Conservation (phyloP, 2,113 vertebrate species). For the Halcyon senegalensis region DNA sequence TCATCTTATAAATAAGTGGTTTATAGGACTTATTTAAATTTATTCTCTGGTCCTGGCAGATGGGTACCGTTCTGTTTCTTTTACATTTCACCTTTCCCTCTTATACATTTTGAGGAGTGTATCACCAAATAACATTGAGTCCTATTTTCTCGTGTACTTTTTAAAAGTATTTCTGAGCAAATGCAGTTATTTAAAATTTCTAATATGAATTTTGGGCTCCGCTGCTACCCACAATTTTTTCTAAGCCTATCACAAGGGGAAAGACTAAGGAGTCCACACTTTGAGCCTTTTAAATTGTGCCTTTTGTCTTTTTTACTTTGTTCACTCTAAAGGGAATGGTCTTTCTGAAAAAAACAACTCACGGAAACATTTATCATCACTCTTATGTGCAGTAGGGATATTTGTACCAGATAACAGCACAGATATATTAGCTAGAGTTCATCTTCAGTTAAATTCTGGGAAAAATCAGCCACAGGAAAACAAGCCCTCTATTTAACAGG, state of each 20-base stretch:
- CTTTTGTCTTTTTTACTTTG: neutral
- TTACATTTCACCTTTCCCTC: neutral
- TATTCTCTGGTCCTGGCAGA: neutral
- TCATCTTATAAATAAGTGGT: neutral
- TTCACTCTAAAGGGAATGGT: neutral
- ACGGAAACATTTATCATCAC: neutral
- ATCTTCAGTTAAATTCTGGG: slow-evolving; percentile 5
- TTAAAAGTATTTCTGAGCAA: neutral
- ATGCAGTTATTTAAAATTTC: neutral
- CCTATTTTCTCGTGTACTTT: neutral
- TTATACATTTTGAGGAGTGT: neutral
- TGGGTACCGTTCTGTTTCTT: neutral
- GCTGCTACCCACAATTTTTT: neutral
- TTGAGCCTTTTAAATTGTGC: neutral
- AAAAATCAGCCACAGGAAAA: neutral
- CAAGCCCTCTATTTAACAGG: neutral
- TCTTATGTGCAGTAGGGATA: neutral
- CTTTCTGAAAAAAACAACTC: neutral
- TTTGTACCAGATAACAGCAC: neutral
- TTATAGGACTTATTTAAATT: neutral
- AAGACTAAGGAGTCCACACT: neutral
- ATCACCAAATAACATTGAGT: neutral
- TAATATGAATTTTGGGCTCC: neutral
- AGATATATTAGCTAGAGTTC: neutral
- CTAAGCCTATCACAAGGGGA: neutral